Evolutionary conservation across 2,797 vertebrate genomes (phyloP).

Genomic region (Enteromius viviparus): DNA sequence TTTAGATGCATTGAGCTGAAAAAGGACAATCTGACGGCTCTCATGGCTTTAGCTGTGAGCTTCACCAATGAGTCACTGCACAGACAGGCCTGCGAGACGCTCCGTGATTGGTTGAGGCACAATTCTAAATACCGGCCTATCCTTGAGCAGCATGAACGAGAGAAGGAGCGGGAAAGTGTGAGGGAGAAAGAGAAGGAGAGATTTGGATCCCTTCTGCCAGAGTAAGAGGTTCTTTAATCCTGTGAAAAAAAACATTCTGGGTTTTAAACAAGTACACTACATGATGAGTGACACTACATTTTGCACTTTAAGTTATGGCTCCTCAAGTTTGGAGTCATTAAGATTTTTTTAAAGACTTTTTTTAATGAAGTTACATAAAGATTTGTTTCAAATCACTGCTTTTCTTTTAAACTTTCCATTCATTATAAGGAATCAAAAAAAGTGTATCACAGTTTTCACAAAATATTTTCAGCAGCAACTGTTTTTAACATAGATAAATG

Average conservation of each 20-base stretch:
- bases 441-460: not conserved
- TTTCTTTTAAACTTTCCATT: not conserved
- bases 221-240: slow-evolving; percentile 79
- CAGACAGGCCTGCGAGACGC: slow-evolving; percentile 95
- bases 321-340: not conserved
- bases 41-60: slow-evolving; percentile 96
- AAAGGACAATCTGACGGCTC: slow-evolving; percentile 91
- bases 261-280: not conserved
- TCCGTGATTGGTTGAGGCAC: slow-evolving; percentile 92
- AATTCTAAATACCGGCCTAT: slow-evolving; percentile 86
- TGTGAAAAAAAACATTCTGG: not conserved
- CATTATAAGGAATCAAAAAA: not conserved
- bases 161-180: slow-evolving; percentile 64
- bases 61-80: slow-evolving; percentile 98
- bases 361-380: no score
- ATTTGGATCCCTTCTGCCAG: slow-evolving; percentile 90
- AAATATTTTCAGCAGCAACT: not conserved
- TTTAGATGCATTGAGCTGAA: slow-evolving; percentile 92
- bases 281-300: not conserved
- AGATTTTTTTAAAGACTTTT: not conserved
- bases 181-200: slow-evolving; percentile 79
- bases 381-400: not conserved
- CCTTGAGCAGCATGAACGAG: slow-evolving; percentile 77
- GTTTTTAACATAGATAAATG: not conserved
- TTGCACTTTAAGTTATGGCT: not conserved